Percentiles rank a stretch among this genome's conserved stretches.
Evolutionary conservation across 2,888 invertebrate species (phyloP).

Genomic region (Eupeodes latifasciatus): DNA sequence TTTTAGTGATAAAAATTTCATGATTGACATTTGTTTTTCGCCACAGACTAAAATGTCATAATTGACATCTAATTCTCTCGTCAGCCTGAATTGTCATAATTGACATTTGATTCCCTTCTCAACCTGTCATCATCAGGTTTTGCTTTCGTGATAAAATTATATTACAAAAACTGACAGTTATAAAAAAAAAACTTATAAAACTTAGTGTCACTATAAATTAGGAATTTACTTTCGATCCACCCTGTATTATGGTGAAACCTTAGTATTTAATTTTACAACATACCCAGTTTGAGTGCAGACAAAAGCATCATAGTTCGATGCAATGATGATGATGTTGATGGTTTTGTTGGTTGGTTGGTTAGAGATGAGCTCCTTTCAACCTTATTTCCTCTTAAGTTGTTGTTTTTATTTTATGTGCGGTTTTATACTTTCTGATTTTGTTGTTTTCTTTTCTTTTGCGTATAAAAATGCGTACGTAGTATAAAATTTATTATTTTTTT

Average conservation of each 20-base stretch:
- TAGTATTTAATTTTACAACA: slow-evolving; percentile 64
- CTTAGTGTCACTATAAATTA: no score
- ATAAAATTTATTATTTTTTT: slow-evolving; percentile 4
- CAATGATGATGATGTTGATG: slow-evolving; percentile 45
- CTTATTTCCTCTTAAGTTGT: slow-evolving; percentile 39
- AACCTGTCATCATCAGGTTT: no score
- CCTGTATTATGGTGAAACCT: slow-evolving; percentile 39
- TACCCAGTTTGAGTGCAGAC: slow-evolving; percentile 84
- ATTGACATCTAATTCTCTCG: no score
- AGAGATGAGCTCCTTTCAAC: slow-evolving; percentile 78
- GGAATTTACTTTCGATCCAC: no score
- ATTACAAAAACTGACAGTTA: no score
- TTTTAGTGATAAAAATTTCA: no score
- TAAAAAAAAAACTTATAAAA: no score
- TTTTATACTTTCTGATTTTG: slow-evolving; percentile 49
- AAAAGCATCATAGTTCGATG: slow-evolving; percentile 83
- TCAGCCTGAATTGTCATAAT: no score
- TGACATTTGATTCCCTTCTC: no score
- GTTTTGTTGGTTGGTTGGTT: slow-evolving; percentile 26
- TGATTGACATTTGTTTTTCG: no score
- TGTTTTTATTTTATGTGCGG: slow-evolving; percentile 22
- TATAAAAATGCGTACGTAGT: slow-evolving; percentile 34
- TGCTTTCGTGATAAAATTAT: no score
- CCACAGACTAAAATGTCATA: no score
- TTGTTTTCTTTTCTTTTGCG: slow-evolving; percentile 33